These are phyloP conservation scores for Glossophaga mutica DNA, from an alignment of 2,797 vertebrate species.

Conservation along the genomic window DNA sequence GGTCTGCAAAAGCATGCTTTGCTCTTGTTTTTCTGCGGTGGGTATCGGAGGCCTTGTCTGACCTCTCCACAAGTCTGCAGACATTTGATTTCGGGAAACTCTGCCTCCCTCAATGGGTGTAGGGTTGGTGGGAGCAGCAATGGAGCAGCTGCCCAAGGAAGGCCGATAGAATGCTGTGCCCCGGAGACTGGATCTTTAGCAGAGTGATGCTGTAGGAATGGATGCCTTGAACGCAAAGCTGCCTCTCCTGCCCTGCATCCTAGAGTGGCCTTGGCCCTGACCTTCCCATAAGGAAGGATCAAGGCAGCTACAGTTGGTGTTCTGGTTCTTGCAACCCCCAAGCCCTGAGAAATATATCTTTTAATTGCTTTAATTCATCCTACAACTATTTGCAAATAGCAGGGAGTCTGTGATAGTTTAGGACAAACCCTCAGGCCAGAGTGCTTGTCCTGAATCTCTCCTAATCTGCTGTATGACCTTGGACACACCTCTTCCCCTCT, in stretches of 20 bases:
- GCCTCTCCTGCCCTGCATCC: background rate
- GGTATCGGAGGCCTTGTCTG: background rate
- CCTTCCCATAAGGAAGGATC: background rate
- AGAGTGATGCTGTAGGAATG: too few relatives aligned
- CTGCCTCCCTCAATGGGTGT: background rate
- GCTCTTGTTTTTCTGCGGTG: background rate
- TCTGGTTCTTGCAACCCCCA: background rate
- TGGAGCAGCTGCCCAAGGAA: background rate
- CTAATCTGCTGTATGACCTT: background rate
- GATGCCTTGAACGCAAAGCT: background rate
- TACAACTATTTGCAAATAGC: background rate
- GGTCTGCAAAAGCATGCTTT: background rate
- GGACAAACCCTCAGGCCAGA: background rate
- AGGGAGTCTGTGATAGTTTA: background rate
- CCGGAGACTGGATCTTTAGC: background rate
- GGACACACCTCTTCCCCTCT: background rate
- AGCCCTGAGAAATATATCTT: background rate
- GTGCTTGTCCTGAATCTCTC: background rate
- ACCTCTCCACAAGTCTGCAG: background rate
- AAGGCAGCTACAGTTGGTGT: background rate
- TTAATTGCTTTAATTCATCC: background rate
- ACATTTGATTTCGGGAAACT: background rate
- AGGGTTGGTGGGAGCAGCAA: background rate
- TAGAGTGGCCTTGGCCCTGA: background rate
- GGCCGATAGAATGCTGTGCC: background rate